These are phyloP conservation scores for Apotomis betuletana DNA, from an alignment of 2,888 invertebrate species.

Conservation along the genomic window DNA sequence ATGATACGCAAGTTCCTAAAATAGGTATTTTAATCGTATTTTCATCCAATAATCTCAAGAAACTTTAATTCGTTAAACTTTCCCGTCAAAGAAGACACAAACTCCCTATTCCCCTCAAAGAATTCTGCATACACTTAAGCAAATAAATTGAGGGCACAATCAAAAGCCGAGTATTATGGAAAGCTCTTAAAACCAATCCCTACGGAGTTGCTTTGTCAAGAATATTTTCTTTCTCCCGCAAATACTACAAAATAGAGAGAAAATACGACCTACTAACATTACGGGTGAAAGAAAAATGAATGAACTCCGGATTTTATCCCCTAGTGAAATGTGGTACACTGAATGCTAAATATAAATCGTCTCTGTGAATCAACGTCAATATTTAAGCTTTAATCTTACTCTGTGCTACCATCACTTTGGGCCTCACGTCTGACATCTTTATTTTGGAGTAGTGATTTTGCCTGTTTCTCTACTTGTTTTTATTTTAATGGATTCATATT, in stretches of 20 bases:
- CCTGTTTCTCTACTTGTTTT: background rate
- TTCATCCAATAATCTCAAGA: too few relatives aligned
- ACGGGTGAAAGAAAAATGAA: conserved; percentile 16
- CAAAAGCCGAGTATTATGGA: conserved; percentile 23
- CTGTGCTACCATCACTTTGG: background rate
- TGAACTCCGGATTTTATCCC: conserved; percentile 27
- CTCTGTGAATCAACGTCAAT: conserved; percentile 24
- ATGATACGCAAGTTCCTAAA: too few relatives aligned
- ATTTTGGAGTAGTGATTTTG: background rate
- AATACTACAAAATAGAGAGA: conserved; percentile 13
- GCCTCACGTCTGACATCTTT: background rate
- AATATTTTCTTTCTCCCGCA: conserved; percentile 24
- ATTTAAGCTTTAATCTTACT: background rate
- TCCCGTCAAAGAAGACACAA: too few relatives aligned
- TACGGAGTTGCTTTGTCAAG: conserved; percentile 24
- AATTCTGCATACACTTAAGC: background rate
- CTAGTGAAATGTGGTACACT: conserved; percentile 21
- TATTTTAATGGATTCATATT: too few relatives aligned
- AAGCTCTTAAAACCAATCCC: conserved; percentile 27
- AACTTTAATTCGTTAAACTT: too few relatives aligned
- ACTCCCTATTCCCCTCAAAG: background rate
- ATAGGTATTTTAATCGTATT: too few relatives aligned
- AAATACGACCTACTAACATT: conserved; percentile 26
- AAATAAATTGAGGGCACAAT: conserved; percentile 20
- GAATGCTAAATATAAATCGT: conserved; percentile 23